Percentiles rank a stretch among this genome's conserved stretches.
Evolutionary conservation across 2,113 vertebrate genomes (phyloP).

Genomic region (Sus scrofa): T2T-Sscrofa CM000812.6:260050001-260050500

Average conservation of each 20-base stretch:
- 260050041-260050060: slow-evolving; percentile 16
- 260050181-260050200: slow-evolving; percentile 40
- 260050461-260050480: slow-evolving; percentile 64
- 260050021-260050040: neutral
- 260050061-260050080: slow-evolving; percentile 57
- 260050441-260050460: slow-evolving; percentile 64
- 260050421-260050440: slow-evolving; percentile 67
- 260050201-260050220: slow-evolving; percentile 75
- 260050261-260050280: slow-evolving; percentile 63
- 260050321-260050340: slow-evolving; percentile 70
- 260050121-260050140: slow-evolving; percentile 76
- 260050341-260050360: slow-evolving; percentile 68
- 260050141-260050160: slow-evolving; percentile 38
- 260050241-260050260: slow-evolving; percentile 46
- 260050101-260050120: slow-evolving; percentile 79
- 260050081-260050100: slow-evolving; percentile 69
- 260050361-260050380: slow-evolving; percentile 54
- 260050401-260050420: slow-evolving; percentile 64
- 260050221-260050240: slow-evolving; percentile 66
- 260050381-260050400: slow-evolving; percentile 70
- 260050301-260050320: slow-evolving; percentile 73
- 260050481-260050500: slow-evolving; percentile 77
- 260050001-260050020: neutral
- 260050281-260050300: slow-evolving; percentile 58
- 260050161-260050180: neutral